phyloP scores from a whole-genome alignment of 2,113 vertebrate species.

The Lasiurus cinereus region DNA sequence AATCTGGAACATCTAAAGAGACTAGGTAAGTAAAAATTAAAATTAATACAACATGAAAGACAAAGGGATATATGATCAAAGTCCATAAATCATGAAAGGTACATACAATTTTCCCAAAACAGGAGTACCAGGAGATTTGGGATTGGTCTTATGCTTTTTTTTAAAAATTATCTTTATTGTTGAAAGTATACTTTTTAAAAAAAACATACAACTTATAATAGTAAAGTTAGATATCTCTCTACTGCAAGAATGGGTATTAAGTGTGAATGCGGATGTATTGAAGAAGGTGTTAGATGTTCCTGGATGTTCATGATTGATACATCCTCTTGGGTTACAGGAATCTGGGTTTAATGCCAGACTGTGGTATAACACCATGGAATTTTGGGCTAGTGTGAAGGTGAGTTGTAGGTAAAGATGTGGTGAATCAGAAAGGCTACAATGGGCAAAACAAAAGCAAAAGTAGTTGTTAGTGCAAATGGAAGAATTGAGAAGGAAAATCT shows the following conservation, averaged over 20 bases:
- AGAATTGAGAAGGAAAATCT: background rate
- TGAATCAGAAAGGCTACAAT: background rate
- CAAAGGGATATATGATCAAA: conserved; percentile 65
- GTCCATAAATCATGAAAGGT: conserved; percentile 72
- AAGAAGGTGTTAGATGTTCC: background rate
- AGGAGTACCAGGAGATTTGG: background rate
- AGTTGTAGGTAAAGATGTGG: background rate
- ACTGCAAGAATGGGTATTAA: background rate
- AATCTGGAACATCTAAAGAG: conserved; percentile 61
- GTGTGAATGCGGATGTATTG: background rate
- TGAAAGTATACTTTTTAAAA: background rate
- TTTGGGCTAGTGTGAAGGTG: background rate
- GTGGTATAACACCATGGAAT: background rate
- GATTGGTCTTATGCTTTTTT: background rate
- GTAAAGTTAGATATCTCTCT: background rate
- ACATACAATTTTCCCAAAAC: conserved; percentile 11
- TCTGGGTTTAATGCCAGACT: background rate
- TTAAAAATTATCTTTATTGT: too few relatives aligned
- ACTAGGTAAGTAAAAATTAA: conserved; percentile 71
- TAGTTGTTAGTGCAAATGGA: background rate
- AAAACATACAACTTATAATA: background rate
- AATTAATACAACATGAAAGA: conserved; percentile 67
- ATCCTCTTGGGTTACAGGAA: background rate
- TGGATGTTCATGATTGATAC: background rate
- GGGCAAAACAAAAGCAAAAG: background rate